Evolutionary conservation across 2,797 vertebrate genomes (phyloP).

Genomic region (Microctenopoma stevenorrisi): DNA sequence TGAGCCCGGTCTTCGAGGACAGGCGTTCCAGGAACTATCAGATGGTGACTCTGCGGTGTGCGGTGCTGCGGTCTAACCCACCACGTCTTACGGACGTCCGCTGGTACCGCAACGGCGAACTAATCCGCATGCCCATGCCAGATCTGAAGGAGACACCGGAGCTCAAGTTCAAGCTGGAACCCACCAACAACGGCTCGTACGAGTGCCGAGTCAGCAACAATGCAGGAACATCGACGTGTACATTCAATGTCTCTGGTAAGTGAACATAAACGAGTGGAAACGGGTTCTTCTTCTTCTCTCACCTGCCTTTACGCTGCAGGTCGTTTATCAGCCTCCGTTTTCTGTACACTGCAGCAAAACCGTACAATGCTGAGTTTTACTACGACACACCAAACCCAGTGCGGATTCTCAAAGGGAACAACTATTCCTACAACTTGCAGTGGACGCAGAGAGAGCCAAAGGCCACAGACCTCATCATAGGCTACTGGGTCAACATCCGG

Average conservation of each 20-base stretch:
- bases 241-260: conserved; percentile 94
- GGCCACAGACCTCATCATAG: conserved; percentile 91
- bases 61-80: conserved; percentile 90
- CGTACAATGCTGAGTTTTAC: conserved; percentile 97
- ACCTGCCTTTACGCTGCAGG: not conserved
- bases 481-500: conserved; percentile 90
- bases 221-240: conserved; percentile 88
- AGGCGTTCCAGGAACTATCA: conserved; percentile 88
- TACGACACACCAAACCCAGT: conserved; percentile 96
- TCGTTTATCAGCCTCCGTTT: not conserved
- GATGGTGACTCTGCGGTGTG: conserved; percentile 88
- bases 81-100: conserved; percentile 87
- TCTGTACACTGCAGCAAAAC: conserved; percentile 84
- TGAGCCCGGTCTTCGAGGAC: conserved; percentile 91
- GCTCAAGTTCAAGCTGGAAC: conserved; percentile 88
- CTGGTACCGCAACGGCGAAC: conserved; percentile 90
- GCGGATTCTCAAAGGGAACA: conserved; percentile 91
- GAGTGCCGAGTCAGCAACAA: conserved; percentile 93
- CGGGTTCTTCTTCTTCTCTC: not conserved
- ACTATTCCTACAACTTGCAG: conserved; percentile 95
- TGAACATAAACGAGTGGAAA: conserved; percentile 2
- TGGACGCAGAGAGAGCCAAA: conserved; percentile 96
- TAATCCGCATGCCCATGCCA: conserved; percentile 77
- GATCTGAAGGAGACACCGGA: conserved; percentile 90
- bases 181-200: conserved; percentile 89